Conservation (phyloP, 2,888 invertebrate species). For the Sceliomorpha sp. region DNA sequence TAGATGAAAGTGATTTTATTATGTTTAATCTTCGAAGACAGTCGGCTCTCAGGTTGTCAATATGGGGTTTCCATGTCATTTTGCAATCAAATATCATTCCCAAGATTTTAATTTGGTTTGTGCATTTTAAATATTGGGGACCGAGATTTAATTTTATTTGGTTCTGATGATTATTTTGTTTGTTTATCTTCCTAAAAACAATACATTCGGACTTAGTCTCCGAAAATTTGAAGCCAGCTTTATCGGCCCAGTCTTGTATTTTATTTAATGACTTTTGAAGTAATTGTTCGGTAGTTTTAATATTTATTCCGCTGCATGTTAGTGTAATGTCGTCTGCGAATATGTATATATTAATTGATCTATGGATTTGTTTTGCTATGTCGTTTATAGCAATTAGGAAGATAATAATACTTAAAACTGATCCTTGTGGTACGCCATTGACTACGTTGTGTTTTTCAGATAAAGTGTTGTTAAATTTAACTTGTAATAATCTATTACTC, state of each 20-base stretch:
- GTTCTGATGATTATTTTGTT: neutral
- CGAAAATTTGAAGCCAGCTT: slow-evolving; percentile 14
- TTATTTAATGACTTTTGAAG: slow-evolving; percentile 13
- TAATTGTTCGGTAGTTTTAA: slow-evolving; percentile 8
- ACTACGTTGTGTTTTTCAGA: slow-evolving; percentile 2
- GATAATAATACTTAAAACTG: slow-evolving; percentile 11
- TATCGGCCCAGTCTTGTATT: slow-evolving; percentile 7
- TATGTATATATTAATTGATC: neutral
- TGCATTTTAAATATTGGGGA: neutral
- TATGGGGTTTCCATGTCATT: slow-evolving; percentile 52
- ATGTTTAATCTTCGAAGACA: slow-evolving; percentile 42
- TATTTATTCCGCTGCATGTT: slow-evolving; percentile 1
- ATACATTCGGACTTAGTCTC: slow-evolving; percentile 14
- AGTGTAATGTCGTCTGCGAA: slow-evolving; percentile 16
- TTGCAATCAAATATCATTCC: slow-evolving; percentile 52
- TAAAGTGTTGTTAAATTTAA: slow-evolving; percentile 42
- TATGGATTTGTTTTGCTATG: neutral
- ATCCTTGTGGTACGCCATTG: slow-evolving; percentile 20
- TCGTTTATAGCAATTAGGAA: slow-evolving; percentile 15
- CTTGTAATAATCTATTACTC: slow-evolving; percentile 9
- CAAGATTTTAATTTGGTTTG: slow-evolving; percentile 12
- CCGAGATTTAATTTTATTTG: slow-evolving; percentile 3
- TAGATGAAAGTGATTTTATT: slow-evolving; percentile 37
- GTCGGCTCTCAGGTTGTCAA: slow-evolving; percentile 28
- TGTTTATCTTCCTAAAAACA: slow-evolving; percentile 11